phyloP scores from a whole-genome alignment of 2,888 invertebrate species.

The Hipparchia sbordonii region DNA sequence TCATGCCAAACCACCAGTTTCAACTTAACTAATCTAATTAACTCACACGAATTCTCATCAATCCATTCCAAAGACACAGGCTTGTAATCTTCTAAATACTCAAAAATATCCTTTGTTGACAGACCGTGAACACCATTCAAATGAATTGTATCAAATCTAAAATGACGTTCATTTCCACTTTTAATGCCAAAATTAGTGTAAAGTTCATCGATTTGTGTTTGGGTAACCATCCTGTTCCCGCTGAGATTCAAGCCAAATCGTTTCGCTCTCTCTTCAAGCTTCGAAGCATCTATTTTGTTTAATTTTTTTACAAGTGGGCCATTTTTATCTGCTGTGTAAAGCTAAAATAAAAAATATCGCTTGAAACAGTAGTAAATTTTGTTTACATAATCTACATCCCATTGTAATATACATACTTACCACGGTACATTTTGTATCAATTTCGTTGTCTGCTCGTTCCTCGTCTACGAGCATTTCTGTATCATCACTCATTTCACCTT shows the following conservation, averaged over 20 bases:
- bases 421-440: slow-evolving; percentile 51
- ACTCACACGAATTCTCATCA: slow-evolving; percentile 89
- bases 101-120: slow-evolving; percentile 90
- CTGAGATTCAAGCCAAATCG: slow-evolving; percentile 73
- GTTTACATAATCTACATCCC: neutral
- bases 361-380: neutral
- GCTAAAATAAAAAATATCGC: slow-evolving; percentile 47
- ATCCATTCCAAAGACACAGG: slow-evolving; percentile 93
- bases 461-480: slow-evolving; percentile 67
- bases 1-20: too few species aligned
- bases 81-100: slow-evolving; percentile 89
- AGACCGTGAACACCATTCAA: slow-evolving; percentile 89
- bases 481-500: slow-evolving; percentile 80
- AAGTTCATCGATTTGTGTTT: slow-evolving; percentile 75
- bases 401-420: slow-evolving; percentile 46
- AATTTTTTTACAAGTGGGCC: slow-evolving; percentile 62
- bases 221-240: slow-evolving; percentile 71
- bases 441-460: slow-evolving; percentile 46
- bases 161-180: slow-evolving; percentile 83
- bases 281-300: slow-evolving; percentile 70
- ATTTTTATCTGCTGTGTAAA: slow-evolving; percentile 64
- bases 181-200: slow-evolving; percentile 73
- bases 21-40: neutral
- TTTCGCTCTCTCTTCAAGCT: slow-evolving; percentile 72
- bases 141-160: slow-evolving; percentile 88